phyloP scores from a whole-genome alignment of 2,113 vertebrate species.

The Nesogale talazaci region DNA sequence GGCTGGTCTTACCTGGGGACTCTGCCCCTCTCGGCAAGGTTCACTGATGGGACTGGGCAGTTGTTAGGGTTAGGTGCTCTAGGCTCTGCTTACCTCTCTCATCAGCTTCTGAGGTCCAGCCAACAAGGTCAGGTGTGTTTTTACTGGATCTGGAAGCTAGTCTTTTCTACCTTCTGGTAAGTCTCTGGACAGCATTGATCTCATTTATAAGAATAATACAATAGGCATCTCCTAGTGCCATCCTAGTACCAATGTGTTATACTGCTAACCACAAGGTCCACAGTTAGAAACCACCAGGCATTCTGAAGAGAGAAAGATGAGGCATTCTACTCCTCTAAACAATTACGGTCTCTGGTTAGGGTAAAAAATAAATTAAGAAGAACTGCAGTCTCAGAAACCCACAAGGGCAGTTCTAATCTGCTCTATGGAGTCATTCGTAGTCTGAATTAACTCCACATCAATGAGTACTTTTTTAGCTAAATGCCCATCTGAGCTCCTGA shows the following conservation, averaged over 20 bases:
- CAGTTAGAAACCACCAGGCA: too few relatives aligned
- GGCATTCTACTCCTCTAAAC: too few relatives aligned
- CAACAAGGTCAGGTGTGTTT: background rate
- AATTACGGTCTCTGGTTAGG: too few relatives aligned
- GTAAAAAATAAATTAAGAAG: too few relatives aligned
- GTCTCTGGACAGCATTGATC: background rate
- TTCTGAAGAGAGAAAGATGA: too few relatives aligned
- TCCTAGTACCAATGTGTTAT: too few relatives aligned
- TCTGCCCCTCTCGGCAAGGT: background rate
- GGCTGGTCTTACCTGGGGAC: background rate
- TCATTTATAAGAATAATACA: background rate
- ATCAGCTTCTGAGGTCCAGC: background rate
- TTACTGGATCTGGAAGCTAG: background rate
- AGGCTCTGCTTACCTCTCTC: background rate
- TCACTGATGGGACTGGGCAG: background rate
- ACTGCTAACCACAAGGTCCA: too few relatives aligned
- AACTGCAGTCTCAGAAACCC: too few relatives aligned
- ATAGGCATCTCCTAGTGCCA: background rate
- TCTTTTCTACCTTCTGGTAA: conserved; percentile 17
- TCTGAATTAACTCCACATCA: too few relatives aligned
- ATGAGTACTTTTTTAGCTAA: too few relatives aligned
- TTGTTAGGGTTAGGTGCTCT: background rate
- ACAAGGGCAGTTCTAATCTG: too few relatives aligned
- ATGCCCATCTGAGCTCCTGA: background rate
- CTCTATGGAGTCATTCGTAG: too few relatives aligned